A percentile compares a stretch with the other conserved stretches of the same genome.
Conservation (phyloP, 2,113 vertebrate species). For the Amphilophus citrinellus region DNA sequence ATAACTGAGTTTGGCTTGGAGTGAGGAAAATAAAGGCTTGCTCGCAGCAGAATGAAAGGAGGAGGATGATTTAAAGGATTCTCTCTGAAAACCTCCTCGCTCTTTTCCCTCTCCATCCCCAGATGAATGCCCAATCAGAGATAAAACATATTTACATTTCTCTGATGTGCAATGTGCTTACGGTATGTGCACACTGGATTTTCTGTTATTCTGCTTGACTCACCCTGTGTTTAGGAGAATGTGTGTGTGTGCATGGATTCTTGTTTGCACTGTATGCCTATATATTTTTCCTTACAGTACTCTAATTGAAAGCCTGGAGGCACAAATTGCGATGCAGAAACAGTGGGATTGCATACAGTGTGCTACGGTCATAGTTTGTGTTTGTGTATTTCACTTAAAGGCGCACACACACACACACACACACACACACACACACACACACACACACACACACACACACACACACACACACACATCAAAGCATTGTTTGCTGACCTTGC, state of each 20-base stretch:
- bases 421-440: slow-evolving; percentile 27
- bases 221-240: not conserved
- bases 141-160: slow-evolving; percentile 61
- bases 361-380: slow-evolving; percentile 22
- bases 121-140: slow-evolving; percentile 28
- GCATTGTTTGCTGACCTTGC: slow-evolving; percentile 55
- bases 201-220: slow-evolving; percentile 52
- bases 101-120: not conserved
- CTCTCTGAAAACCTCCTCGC: slow-evolving; percentile 16
- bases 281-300: slow-evolving; percentile 41
- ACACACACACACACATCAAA: slow-evolving; percentile 35
- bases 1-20: slow-evolving; percentile 20
- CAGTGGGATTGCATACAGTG: slow-evolving; percentile 30
- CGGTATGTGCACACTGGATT: slow-evolving; percentile 21
- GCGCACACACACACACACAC: not conserved
- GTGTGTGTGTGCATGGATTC: slow-evolving; percentile 9
- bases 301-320: slow-evolving; percentile 67
- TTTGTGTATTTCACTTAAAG: slow-evolving; percentile 33
- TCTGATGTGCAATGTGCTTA: slow-evolving; percentile 45
- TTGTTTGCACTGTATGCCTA: not conserved
- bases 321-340: slow-evolving; percentile 40
- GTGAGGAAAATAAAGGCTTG: slow-evolving; percentile 16
- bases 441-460: slow-evolving; percentile 18
- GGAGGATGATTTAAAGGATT: slow-evolving; percentile 41
- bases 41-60: slow-evolving; percentile 32